Conservation (phyloP, 2,888 invertebrate species). For the Lycia hirtaria region DNA sequence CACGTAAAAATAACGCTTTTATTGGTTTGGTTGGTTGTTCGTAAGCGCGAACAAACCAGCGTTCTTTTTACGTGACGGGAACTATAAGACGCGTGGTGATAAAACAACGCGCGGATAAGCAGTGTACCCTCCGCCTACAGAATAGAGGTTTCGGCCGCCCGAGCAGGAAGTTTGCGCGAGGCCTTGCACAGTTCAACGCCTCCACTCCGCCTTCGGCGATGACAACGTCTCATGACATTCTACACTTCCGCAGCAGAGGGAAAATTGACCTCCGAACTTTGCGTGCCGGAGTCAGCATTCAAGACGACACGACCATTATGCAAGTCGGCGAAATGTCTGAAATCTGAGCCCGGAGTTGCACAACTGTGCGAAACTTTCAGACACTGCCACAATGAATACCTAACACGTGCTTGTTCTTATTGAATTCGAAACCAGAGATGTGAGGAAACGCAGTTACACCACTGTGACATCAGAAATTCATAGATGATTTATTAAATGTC, state of each 20-base stretch:
- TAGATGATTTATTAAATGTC: constrained; percentile 2
- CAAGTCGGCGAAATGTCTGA: constrained; percentile 42
- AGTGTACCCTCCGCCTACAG: constrained; percentile 49
- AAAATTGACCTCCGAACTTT: constrained; percentile 70
- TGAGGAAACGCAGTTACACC: constrained; percentile 1
- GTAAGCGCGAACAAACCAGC: too few species aligned
- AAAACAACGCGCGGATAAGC: neutral
- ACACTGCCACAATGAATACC: constrained; percentile 26
- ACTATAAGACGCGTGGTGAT: neutral
- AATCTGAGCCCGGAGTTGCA: constrained; percentile 37
- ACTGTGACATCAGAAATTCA: constrained; percentile 13
- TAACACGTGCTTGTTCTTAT: constrained; percentile 2
- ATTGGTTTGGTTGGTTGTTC: too few species aligned
- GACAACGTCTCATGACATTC: constrained; percentile 46
- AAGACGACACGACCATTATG: constrained; percentile 49
- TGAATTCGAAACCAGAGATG: neutral
- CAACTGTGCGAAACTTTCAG: constrained; percentile 42
- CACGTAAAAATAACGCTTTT: too few species aligned
- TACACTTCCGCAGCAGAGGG: constrained; percentile 68
- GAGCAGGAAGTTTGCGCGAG: constrained; percentile 66
- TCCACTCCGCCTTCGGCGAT: constrained; percentile 36
- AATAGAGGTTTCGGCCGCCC: constrained; percentile 53
- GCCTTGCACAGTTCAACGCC: constrained; percentile 75
- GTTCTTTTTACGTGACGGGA: too few species aligned
- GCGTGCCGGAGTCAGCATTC: constrained; percentile 53